Evolutionary conservation across 2,797 vertebrate genomes (phyloP), one percentile per base, ranked within the genome.

Genomic region (Podargus strigoides): DNA sequence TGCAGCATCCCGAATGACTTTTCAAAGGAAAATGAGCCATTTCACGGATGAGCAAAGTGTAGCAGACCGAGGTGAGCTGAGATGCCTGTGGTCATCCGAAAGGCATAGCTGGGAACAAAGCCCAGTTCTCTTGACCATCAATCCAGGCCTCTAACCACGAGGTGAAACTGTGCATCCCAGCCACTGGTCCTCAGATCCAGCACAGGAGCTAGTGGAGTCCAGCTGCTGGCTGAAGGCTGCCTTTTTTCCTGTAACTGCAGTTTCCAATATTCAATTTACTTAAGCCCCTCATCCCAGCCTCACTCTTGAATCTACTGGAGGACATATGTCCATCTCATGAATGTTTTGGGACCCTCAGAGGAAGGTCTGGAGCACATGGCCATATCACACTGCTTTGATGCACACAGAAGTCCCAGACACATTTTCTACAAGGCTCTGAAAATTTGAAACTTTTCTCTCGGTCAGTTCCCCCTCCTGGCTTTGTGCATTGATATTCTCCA

Each of bases 401-500:
- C 14, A 27, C 14, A 10, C 6, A 0, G 23, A 90, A 78, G 27
- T 49, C 47, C 36, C 34, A 10, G n/a, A 39, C 4, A 1, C 13
- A 4, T 59, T 88, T 72, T 12, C 70, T 66, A n/a, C 30, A 53
- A 60, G 46, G 15, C 58, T 56, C 37, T 39, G 69, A 80, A 89
- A 62, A 79, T n/a, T 19, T 37, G 20, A 74, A 85, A 85, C 28
- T 83, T 85, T 34, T 56, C 68, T 76, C 52, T 80, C n/a, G n/a
- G n/a, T n/a, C 37, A 2, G 0, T 28, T 94, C 58, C n/a, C 28
- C n/a, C n/a, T 81, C 62, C 85, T 39, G 76, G 23, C 66, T 91
- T 64, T 14, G 7, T 41, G 44, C 95, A 95, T 96, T 96, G 93
- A 64, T 89, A 96, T 97, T 95, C 97, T 76, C 77, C 69, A 68